These are phyloP conservation scores for Diarsia brunnea DNA, from an alignment of 2,888 invertebrate genomes.

Conservation along the genomic window DNA sequence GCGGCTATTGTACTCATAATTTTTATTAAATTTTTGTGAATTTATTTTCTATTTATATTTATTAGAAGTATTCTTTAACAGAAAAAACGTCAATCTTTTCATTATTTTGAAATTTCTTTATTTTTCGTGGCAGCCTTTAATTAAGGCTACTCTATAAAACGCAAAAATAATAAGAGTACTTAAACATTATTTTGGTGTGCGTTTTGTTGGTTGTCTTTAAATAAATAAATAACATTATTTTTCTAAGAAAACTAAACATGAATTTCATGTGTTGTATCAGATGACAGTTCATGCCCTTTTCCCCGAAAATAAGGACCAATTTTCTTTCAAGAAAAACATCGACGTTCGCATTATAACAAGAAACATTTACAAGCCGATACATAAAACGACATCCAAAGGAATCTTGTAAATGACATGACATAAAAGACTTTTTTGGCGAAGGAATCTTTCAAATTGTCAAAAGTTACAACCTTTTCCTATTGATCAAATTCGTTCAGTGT, in stretches of 20 bases:
- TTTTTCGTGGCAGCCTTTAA: no score
- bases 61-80: no score
- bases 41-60: no score
- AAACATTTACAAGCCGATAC: slow-evolving; percentile 19
- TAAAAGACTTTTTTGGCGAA: slow-evolving; percentile 24
- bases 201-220: no score
- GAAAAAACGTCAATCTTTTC: no score
- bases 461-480: slow-evolving; percentile 35
- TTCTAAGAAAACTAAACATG: neutral
- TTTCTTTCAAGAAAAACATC: slow-evolving; percentile 11
- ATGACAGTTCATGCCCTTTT: neutral
- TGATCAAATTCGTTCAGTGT: slow-evolving; percentile 50
- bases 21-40: no score
- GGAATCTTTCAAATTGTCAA: slow-evolving; percentile 24
- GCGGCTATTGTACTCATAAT: no score
- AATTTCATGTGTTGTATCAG: neutral
- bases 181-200: no score
- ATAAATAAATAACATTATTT: neutral
- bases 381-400: slow-evolving; percentile 19
- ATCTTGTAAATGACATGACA: slow-evolving; percentile 29
- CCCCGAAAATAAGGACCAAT: slow-evolving; percentile 3
- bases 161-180: no score
- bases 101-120: no score
- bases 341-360: slow-evolving; percentile 9
- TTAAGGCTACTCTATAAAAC: no score